Evolutionary conservation across 2,797 vertebrate species (phyloP), one percentile per base, ranked within the genome.

Genomic region (Dromococcyx pavoninus): DNA sequence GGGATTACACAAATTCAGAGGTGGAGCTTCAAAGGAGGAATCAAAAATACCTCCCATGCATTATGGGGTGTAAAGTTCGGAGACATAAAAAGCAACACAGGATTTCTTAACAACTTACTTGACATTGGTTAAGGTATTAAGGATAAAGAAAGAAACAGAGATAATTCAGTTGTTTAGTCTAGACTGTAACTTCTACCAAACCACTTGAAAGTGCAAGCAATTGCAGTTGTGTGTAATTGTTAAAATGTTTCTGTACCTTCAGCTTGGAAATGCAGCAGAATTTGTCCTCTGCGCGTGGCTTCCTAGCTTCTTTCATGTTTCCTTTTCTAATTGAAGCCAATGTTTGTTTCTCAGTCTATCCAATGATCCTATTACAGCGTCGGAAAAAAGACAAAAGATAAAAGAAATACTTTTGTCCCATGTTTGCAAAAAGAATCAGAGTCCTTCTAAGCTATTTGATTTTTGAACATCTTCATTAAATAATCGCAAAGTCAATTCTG

Each of bases 181-280:
- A 33, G n/a, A 33, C 7, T 64, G 32, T 24, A 85, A 60, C 51
- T 84, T 66, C 71, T n/a, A 41, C 39, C 17, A 70, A 81, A 81
- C 39, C 5, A 25, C 43, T 77, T n/a, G 0, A 4, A 48, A 77
- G 33, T 32, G 16, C 17, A 69, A 95, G 16, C 16, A 61, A 37
- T n/a, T 56, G 48, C 11, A 71, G n/a, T 11, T 39, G 13, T 35
- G 25, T 39, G 10, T 17, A 94, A 57, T 17, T 1, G 1, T 14
- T 44, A 10, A 80, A 88, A 83, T 62, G 41, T 41, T 74, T 79
- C 50, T 44, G 58, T 96, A 97, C 95, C 94, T 95, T 92, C 86
- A 97, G 70, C 73, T 91, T 96, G 78, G 96, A 94, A 92, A 95
- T 48, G 51, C 91, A 91, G 35, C 88, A 95, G 75, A 92, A 48